Percentiles rank a stretch among this genome's conserved stretches.
phyloP scores from a whole-genome alignment of 1,140 invertebrate genomes.

The Megalonaias nervosa region DNA sequence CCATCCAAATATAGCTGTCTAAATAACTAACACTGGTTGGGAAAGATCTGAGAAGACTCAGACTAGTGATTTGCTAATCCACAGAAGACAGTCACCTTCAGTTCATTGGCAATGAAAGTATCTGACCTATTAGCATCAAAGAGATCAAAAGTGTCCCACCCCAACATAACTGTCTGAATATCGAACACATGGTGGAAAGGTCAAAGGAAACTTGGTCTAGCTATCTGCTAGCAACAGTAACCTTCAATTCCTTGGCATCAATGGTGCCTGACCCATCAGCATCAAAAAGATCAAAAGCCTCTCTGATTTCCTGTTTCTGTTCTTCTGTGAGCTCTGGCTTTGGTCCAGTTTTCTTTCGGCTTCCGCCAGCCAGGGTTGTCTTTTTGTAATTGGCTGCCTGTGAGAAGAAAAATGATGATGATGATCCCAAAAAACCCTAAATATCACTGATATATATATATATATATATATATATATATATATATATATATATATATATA shows the following conservation, averaged over 20 bases:
- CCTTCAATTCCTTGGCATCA: constrained; percentile 93
- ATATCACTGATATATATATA: too few species aligned
- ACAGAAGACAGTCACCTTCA: constrained; percentile 80
- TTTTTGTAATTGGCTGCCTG: constrained; percentile 52
- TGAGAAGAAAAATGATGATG: too few species aligned
- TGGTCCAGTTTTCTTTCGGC: constrained; percentile 68
- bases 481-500: too few species aligned
- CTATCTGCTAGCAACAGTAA: constrained; percentile 61
- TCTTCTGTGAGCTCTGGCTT: constrained; percentile 88
- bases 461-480: too few species aligned
- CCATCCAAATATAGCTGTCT: constrained; percentile 60
- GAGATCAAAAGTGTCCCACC: constrained; percentile 92
- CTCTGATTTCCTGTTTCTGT: constrained; percentile 93
- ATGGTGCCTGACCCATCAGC: constrained; percentile 88
- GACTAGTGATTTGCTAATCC: neutral
- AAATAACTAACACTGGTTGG: too few species aligned
- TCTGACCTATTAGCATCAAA: constrained; percentile 93
- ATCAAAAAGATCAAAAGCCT: constrained; percentile 97
- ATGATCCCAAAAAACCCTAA: too few species aligned
- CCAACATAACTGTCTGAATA: too few species aligned
- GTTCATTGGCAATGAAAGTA: constrained; percentile 90
- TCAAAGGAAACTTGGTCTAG: neutral
- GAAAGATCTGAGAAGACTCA: neutral
- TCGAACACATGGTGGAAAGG: too few species aligned
- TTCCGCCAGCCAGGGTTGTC: constrained; percentile 61